These are phyloP conservation scores for Macrophya annulata DNA, from an alignment of 2,888 invertebrate species.

Conservation along the genomic window DNA sequence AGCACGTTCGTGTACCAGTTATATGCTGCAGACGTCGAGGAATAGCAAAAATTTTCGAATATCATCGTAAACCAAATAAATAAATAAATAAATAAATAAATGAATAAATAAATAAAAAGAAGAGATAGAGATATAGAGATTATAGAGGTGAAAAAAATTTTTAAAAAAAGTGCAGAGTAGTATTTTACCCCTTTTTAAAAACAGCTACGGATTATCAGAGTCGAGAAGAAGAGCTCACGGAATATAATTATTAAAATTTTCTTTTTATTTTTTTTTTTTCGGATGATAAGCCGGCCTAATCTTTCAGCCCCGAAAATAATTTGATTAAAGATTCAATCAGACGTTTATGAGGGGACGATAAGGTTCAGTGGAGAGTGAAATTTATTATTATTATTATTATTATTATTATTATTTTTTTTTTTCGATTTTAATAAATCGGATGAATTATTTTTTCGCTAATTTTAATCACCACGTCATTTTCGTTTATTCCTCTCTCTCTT, in stretches of 20 bases:
- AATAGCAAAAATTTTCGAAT: background rate
- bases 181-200: background rate
- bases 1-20: background rate
- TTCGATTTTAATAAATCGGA: background rate
- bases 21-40: background rate
- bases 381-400: no score
- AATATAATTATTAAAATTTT: background rate
- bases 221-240: background rate
- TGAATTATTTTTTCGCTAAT: background rate
- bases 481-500: background rate
- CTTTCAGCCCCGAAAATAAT: background rate
- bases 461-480: background rate
- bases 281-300: background rate
- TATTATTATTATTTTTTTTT: no score
- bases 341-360: background rate
- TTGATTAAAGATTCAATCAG: constrained; percentile 11
- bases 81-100: no score
- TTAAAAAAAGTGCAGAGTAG: background rate
- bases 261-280: background rate
- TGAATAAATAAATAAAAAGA: no score
- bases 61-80: background rate
- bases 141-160: no score
- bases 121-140: background rate
- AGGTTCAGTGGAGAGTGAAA: background rate
- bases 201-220: background rate